Conservation (phyloP, 2,888 invertebrate species). For the Drosophila trichaetosa region DNA sequence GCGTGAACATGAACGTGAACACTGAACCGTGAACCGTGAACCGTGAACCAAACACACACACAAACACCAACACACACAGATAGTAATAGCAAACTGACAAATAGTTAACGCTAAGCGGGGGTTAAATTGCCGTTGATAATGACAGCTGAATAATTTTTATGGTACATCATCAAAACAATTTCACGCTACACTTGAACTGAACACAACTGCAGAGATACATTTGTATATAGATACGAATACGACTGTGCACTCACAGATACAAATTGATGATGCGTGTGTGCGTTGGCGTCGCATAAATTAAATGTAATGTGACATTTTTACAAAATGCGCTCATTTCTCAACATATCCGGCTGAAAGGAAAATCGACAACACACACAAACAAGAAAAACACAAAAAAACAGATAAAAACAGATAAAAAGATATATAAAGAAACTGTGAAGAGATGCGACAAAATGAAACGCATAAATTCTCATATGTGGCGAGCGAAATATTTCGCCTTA, state of each 20-base stretch:
- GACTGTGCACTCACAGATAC: slow-evolving; percentile 34
- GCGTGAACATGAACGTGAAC: slow-evolving; percentile 45
- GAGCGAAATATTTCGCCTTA: slow-evolving; percentile 83
- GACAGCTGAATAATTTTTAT: slow-evolving; percentile 60
- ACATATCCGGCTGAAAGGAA: slow-evolving; percentile 72
- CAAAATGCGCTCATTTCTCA: slow-evolving; percentile 84
- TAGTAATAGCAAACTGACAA: slow-evolving; percentile 44
- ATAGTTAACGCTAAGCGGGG: slow-evolving; percentile 59
- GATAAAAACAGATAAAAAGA: not conserved
- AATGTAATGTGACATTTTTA: slow-evolving; percentile 84
- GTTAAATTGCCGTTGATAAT: slow-evolving; percentile 65
- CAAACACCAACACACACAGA: not conserved
- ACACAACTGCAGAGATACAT: slow-evolving; percentile 30
- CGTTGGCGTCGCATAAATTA: slow-evolving; percentile 80
- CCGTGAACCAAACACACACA: not conserved
- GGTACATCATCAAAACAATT: slow-evolving; percentile 68
- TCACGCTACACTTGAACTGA: slow-evolving; percentile 67
- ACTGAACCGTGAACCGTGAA: slow-evolving; percentile 33
- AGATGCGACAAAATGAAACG: slow-evolving; percentile 65
- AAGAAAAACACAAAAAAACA: slow-evolving; percentile 7
- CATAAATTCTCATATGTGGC: slow-evolving; percentile 76
- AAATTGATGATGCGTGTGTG: slow-evolving; percentile 39
- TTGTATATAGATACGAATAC: not conserved
- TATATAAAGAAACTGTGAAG: slow-evolving; percentile 37
- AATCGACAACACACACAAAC: slow-evolving; percentile 20